Percentiles rank a stretch among this genome's conserved stretches.
phyloP scores from a whole-genome alignment of 2,113 vertebrate species.

The Epinephelus fuscoguttatus region DNA sequence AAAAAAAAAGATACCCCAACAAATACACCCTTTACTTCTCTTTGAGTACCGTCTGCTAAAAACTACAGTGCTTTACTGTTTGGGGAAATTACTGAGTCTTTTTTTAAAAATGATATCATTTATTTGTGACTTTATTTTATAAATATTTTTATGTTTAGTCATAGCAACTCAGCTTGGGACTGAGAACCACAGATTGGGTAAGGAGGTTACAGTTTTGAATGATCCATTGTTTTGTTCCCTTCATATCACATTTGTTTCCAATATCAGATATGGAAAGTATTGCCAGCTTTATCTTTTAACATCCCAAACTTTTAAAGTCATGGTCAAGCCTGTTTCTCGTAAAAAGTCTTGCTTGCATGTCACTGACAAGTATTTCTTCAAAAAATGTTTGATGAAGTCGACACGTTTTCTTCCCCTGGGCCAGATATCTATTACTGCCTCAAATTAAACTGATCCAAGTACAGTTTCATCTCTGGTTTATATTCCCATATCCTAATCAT shows the following conservation, averaged over 20 bases:
- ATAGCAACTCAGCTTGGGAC: background rate
- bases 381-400: background rate
- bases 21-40: background rate
- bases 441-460: slow-evolving; percentile 6
- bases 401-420: slow-evolving; percentile 6
- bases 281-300: background rate
- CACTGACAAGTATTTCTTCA: background rate
- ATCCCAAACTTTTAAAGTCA: background rate
- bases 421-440: slow-evolving; percentile 3
- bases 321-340: background rate
- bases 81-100: background rate
- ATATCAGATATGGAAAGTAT: background rate
- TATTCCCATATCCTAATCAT: background rate
- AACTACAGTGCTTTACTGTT: background rate
- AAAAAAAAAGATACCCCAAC: background rate
- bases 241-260: background rate
- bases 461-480: background rate
- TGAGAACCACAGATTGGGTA: background rate
- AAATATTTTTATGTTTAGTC: background rate
- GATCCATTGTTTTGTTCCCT: background rate
- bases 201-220: background rate
- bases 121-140: background rate
- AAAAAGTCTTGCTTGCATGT: background rate
- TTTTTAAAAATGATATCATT: background rate
- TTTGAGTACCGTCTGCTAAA: background rate